Conservation (phyloP, 2,797 vertebrate genomes). For the Hippocampus kuda region DNA sequence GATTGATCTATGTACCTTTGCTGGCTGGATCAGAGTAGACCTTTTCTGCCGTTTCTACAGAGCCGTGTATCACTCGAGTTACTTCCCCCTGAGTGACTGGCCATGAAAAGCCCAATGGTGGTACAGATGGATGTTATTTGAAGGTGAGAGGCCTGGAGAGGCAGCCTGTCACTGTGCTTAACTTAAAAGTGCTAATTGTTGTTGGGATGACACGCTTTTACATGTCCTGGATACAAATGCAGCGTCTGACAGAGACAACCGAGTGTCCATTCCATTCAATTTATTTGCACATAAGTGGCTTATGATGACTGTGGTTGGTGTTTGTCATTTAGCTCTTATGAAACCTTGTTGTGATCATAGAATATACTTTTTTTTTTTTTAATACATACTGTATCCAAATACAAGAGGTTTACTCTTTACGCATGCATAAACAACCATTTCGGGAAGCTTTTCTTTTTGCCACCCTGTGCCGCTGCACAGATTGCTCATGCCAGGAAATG, state of each 20-base stretch:
- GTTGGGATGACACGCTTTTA: slow-evolving; percentile 23
- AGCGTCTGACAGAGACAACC: neutral
- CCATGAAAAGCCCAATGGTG: slow-evolving; percentile 54
- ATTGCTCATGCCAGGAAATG: too few relatives aligned
- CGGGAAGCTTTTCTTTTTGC: too few relatives aligned
- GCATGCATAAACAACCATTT: too few relatives aligned
- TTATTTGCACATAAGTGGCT: too few relatives aligned
- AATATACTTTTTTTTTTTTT: too few relatives aligned
- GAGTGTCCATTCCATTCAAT: too few relatives aligned
- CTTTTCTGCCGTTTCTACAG: slow-evolving; percentile 35
- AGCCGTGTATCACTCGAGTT: slow-evolving; percentile 44
- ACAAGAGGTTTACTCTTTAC: too few relatives aligned
- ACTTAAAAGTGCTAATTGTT: slow-evolving; percentile 30
- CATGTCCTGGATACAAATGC: slow-evolving; percentile 7
- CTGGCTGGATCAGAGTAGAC: slow-evolving; percentile 37
- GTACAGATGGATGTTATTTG: slow-evolving; percentile 49
- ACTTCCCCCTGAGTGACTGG: slow-evolving; percentile 50
- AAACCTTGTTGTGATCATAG: too few relatives aligned
- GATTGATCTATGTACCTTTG: slow-evolving; percentile 19
- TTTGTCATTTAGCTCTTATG: too few relatives aligned
- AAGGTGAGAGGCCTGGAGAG: slow-evolving; percentile 40
- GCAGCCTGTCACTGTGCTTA: slow-evolving; percentile 43
- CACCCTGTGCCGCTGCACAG: too few relatives aligned
- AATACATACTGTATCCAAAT: too few relatives aligned
- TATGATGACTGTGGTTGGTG: too few relatives aligned